Percentiles rank a stretch among this genome's conserved stretches.
These are phyloP conservation scores for Lasioglossum zephyrum DNA, from an alignment of 2,888 invertebrate genomes.

Conservation along the genomic window DNA sequence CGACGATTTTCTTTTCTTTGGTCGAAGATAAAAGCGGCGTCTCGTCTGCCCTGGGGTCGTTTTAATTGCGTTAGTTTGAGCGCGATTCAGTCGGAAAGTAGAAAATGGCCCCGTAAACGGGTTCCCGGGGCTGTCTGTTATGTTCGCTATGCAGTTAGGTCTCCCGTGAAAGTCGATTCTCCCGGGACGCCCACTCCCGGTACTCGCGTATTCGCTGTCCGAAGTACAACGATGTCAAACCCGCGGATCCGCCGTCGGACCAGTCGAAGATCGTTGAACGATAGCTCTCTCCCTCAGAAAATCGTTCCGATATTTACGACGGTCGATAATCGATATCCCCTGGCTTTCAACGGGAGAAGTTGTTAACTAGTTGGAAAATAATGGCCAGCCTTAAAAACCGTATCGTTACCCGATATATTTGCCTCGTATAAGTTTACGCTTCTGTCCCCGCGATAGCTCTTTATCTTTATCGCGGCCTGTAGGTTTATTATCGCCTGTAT, in stretches of 20 bases:
- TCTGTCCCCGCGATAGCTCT: constrained; percentile 55
- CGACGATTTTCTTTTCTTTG: constrained; percentile 30
- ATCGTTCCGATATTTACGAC: constrained; percentile 64
- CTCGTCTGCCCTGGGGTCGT: constrained; percentile 14
- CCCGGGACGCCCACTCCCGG: constrained; percentile 42
- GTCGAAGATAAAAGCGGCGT: constrained; percentile 34
- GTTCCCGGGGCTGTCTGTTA: constrained; percentile 63
- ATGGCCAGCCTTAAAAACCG: constrained; percentile 60
- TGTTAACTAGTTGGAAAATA: constrained; percentile 61
- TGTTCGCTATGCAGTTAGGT: constrained; percentile 41
- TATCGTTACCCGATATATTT: constrained; percentile 61
- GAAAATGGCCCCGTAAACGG: constrained; percentile 51
- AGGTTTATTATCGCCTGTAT: constrained; percentile 51
- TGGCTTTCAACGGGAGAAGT: constrained; percentile 42
- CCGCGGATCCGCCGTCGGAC: constrained; percentile 35
- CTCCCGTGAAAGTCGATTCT: constrained; percentile 69
- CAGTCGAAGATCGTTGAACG: constrained; percentile 49
- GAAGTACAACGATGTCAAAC: constrained; percentile 14
- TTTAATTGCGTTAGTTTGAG: constrained; percentile 72
- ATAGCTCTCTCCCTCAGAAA: constrained; percentile 53
- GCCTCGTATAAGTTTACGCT: constrained; percentile 59
- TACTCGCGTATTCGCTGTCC: constrained; percentile 12
- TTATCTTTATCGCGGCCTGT: constrained; percentile 55
- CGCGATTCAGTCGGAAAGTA: not conserved
- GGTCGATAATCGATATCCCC: constrained; percentile 57